Evolutionary conservation across 2,113 vertebrate genomes (phyloP).

Genomic region (Galbula dea): DNA sequence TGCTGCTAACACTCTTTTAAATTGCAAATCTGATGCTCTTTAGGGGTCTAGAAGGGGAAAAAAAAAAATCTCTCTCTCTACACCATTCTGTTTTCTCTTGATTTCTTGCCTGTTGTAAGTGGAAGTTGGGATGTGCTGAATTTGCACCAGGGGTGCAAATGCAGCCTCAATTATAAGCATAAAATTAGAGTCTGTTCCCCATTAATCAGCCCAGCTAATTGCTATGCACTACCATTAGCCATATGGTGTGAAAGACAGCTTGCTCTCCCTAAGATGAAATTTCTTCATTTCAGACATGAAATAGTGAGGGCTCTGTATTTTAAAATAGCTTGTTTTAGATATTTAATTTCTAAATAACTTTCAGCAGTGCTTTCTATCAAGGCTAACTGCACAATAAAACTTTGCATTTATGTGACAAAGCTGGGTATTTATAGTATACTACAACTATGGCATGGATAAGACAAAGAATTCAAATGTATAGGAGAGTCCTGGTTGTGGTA

Average conservation of each 20-base stretch:
- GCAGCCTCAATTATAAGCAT: slow-evolving; percentile 91
- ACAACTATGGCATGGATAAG: slow-evolving; percentile 38
- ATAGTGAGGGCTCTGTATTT: slow-evolving; percentile 81
- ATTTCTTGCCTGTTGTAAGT: slow-evolving; percentile 79
- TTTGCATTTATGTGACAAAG: slow-evolving; percentile 78
- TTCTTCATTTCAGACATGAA: slow-evolving; percentile 84
- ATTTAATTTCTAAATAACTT: slow-evolving; percentile 86
- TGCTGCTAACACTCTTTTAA: slow-evolving; percentile 77
- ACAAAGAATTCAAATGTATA: slow-evolving; percentile 71
- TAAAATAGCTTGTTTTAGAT: slow-evolving; percentile 83
- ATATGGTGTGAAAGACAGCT: slow-evolving; percentile 96
- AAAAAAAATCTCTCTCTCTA: slow-evolving; percentile 66
- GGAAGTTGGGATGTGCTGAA: slow-evolving; percentile 89
- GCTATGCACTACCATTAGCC: slow-evolving; percentile 95
- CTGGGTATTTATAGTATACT: slow-evolving; percentile 70
- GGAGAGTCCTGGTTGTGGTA: slow-evolving; percentile 34
- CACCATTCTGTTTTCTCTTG: slow-evolving; percentile 76
- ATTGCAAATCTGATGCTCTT: slow-evolving; percentile 81
- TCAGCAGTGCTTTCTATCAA: slow-evolving; percentile 81
- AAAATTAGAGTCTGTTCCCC: slow-evolving; percentile 92
- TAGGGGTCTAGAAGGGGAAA: slow-evolving; percentile 66
- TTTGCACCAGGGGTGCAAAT: slow-evolving; percentile 88
- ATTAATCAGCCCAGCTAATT: slow-evolving; percentile 98
- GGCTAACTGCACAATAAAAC: slow-evolving; percentile 83
- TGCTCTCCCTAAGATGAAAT: slow-evolving; percentile 86